Evolutionary conservation across 2,888 invertebrate species (phyloP).

Genomic region (Trichogramma dendrolimi): DNA sequence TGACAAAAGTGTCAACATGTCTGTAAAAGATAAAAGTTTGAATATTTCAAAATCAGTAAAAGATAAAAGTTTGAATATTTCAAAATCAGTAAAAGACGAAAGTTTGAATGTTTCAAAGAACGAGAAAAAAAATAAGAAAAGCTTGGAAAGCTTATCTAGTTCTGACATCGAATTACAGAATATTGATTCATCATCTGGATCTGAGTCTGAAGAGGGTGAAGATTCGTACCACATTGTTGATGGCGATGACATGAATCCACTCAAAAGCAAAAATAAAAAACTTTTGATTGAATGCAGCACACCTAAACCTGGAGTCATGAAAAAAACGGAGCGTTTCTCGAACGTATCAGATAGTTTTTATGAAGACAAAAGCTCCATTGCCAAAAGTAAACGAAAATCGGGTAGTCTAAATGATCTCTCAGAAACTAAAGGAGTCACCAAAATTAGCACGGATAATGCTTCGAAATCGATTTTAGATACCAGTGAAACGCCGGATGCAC

Average conservation of each 20-base stretch:
- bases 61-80: constrained; percentile 9
- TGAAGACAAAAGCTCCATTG: background rate
- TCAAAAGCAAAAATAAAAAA: constrained; percentile 4
- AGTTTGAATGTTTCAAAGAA: background rate
- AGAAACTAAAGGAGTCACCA: constrained; percentile 4
- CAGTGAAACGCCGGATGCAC: background rate
- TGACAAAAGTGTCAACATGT: too few species aligned
- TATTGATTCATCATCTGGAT: too few species aligned
- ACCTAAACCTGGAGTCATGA: constrained; percentile 15
- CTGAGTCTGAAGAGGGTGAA: constrained; percentile 13
- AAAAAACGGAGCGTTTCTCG: constrained; percentile 2
- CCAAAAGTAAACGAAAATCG: constrained; percentile 15
- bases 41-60: constrained; percentile 1
- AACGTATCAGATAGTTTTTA: background rate
- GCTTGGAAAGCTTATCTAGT: background rate
- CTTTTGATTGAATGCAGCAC: constrained; percentile 23
- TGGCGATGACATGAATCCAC: background rate
- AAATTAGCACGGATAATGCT: background rate
- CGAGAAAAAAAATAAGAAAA: background rate
- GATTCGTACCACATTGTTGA: constrained; percentile 16
- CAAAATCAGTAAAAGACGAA: constrained; percentile 5
- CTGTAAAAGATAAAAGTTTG: too few species aligned
- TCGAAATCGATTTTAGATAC: constrained; percentile 7
- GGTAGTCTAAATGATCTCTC: constrained; percentile 19
- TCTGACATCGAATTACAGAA: too few species aligned